A percentile compares a stretch with the other conserved stretches of the same genome.
Evolutionary conservation across 2,113 vertebrate species (phyloP).

Genomic region (Xyrauchen texanus): DNA sequence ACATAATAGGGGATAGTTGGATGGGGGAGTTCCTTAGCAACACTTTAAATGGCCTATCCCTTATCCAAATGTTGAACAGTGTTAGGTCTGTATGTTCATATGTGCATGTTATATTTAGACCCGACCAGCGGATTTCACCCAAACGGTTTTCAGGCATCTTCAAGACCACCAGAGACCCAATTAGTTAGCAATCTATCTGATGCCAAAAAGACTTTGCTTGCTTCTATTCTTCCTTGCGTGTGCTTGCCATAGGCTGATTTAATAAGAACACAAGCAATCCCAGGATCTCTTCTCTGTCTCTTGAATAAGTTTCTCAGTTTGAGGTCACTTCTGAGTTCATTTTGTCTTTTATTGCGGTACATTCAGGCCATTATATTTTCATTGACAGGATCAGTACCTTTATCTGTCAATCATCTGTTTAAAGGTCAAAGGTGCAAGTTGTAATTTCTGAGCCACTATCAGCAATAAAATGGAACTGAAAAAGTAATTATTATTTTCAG

Average conservation of each 20-base stretch:
- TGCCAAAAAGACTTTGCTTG: slow-evolving; percentile 49
- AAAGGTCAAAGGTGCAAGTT: not conserved
- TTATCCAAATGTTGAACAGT: too few species aligned
- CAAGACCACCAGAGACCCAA: slow-evolving; percentile 43
- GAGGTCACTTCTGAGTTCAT: slow-evolving; percentile 13
- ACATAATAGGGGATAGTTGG: too few species aligned
- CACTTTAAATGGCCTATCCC: not conserved
- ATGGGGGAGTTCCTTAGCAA: too few species aligned
- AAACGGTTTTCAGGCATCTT: slow-evolving; percentile 31
- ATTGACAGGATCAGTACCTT: not conserved
- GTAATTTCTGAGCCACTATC: too few species aligned
- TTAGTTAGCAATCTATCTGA: slow-evolving; percentile 37
- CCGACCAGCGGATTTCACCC: slow-evolving; percentile 26
- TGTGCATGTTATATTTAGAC: slow-evolving; percentile 42
- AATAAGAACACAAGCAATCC: slow-evolving; percentile 36
- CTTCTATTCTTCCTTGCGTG: slow-evolving; percentile 21
- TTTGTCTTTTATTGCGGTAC: not conserved
- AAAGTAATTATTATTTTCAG: too few species aligned
- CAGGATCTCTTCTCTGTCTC: slow-evolving; percentile 34
- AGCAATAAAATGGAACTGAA: too few species aligned
- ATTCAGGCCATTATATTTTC: not conserved
- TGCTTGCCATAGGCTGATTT: slow-evolving; percentile 41
- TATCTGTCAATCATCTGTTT: not conserved
- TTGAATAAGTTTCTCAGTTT: not conserved
- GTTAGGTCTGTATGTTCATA: too few species aligned